phyloP scores from a whole-genome alignment of 2,113 vertebrate species.

The Pachypanchax playfairii region DNA sequence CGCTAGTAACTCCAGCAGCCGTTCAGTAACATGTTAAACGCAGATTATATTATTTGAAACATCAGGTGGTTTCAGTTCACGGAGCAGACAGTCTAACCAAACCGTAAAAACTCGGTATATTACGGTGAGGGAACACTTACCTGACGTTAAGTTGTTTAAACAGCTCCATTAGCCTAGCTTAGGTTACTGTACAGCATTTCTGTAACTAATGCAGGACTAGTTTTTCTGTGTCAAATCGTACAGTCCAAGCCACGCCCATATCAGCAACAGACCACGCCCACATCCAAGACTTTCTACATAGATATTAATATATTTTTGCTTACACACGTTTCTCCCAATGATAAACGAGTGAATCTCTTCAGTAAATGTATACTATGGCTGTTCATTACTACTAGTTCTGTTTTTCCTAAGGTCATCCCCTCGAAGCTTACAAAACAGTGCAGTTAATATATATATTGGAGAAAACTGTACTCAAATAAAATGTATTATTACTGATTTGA shows the following conservation, averaged over 20 bases:
- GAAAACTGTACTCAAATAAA: too few species aligned
- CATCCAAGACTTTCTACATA: background rate
- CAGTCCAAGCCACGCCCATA: slow-evolving; percentile 31
- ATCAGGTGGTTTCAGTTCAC: background rate
- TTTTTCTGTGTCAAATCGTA: too few species aligned
- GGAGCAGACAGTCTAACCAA: background rate
- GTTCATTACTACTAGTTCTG: too few species aligned
- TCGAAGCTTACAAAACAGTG: too few species aligned
- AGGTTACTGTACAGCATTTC: background rate
- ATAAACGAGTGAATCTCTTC: background rate
- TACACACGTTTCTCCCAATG: background rate
- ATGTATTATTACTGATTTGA: too few species aligned
- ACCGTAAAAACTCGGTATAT: background rate
- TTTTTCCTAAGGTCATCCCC: too few species aligned
- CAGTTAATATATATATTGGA: too few species aligned
- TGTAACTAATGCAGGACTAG: too few species aligned
- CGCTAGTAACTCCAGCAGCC: too few species aligned
- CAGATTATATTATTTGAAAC: too few species aligned
- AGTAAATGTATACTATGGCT: background rate
- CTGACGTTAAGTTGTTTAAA: background rate
- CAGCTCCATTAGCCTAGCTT: background rate
- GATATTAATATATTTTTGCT: background rate
- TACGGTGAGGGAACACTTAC: slow-evolving; percentile 11
- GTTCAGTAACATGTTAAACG: too few species aligned
- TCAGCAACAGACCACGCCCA: too few species aligned